These are phyloP conservation scores for Platerodrilus igneus DNA, from an alignment of 2,888 invertebrate genomes.

Conservation along the genomic window DNA sequence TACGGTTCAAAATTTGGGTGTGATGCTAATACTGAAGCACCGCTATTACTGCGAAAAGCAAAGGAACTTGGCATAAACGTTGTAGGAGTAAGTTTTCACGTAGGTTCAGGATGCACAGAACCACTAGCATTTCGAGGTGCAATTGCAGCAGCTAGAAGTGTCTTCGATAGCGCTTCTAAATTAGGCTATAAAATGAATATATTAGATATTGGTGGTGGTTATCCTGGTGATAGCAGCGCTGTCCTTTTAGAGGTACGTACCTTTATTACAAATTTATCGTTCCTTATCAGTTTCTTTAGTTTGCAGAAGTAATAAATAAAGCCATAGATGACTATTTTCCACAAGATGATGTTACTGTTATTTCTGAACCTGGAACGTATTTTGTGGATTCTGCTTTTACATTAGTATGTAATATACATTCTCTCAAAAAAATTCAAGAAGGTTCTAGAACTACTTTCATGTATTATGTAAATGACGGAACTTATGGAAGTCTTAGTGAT, in stretches of 20 bases:
- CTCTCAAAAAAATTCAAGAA: constrained; percentile 53
- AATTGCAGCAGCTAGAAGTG: constrained; percentile 62
- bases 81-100: constrained; percentile 85
- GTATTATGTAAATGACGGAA: constrained; percentile 99
- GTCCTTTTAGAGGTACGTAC: constrained; percentile 62
- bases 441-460: constrained; percentile 55
- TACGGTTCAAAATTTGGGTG: constrained; percentile 95
- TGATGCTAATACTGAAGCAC: constrained; percentile 70
- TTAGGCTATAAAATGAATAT: constrained; percentile 74
- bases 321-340: constrained; percentile 81
- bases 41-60: constrained; percentile 68
- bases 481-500: constrained; percentile 95
- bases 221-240: constrained; percentile 68
- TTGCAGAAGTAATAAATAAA: constrained; percentile 73
- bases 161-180: constrained; percentile 64
- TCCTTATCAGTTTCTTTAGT: constrained; percentile 47
- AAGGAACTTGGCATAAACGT: constrained; percentile 70
- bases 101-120: constrained; percentile 88
- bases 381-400: constrained; percentile 95
- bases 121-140: constrained; percentile 76
- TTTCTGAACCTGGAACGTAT: constrained; percentile 95
- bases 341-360: constrained; percentile 72
- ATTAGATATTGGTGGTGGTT: constrained; percentile 88
- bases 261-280: constrained; percentile 38
- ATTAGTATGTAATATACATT: constrained; percentile 81